Base-by-base conservation (phyloP, 1,140 invertebrate genomes). In the Anthonomus grandis region DNA sequence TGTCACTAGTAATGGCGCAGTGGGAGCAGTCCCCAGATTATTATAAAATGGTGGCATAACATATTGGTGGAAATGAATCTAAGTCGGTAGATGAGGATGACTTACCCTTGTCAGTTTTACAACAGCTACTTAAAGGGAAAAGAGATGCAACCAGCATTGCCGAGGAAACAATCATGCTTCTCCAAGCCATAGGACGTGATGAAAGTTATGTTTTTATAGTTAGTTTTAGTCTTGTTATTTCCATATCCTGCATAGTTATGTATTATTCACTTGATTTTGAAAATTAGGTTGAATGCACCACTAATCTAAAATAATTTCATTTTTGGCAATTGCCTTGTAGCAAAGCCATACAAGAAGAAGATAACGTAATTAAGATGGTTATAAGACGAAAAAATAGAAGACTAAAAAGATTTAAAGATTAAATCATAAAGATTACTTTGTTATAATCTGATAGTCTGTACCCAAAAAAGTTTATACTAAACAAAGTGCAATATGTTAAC, bases 21-120 rank as follows among this genome's bases (percentile, higher is more conserved):
- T 57, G 4, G 49, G 15, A 50, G 47, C 21, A 25, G 44, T 37
- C 18, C 27, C 63, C 15, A 69, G 64, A 46, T 55, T 60, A 49
- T 69, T 23, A 59, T 27, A 39, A 48, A 64, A 41, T 59, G 56
- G 55, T 52, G n/a, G n/a, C n/a, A n/a, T n/a, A n/a, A n/a, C n/a
- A n/a, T n/a, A n/a, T n/a, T n/a, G n/a, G n/a, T n/a, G n/a, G n/a
- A n/a, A n/a, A n/a, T n/a, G n/a, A n/a, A n/a, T n/a, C n/a, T n/a
- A n/a, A n/a, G n/a, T n/a, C n/a, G n/a, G n/a, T n/a, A n/a, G n/a
- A n/a, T n/a, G n/a, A n/a, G n/a, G n/a, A n/a, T n/a, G n/a, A n/a
- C n/a, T n/a, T n/a, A n/a, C n/a, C n/a, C n/a, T n/a, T n/a, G n/a
- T n/a, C n/a, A n/a, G n/a, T n/a, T n/a, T n/a, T n/a, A n/a, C n/a